phyloP scores from a whole-genome alignment of 2,888 invertebrate genomes.

The Melipona beecheii region DNA sequence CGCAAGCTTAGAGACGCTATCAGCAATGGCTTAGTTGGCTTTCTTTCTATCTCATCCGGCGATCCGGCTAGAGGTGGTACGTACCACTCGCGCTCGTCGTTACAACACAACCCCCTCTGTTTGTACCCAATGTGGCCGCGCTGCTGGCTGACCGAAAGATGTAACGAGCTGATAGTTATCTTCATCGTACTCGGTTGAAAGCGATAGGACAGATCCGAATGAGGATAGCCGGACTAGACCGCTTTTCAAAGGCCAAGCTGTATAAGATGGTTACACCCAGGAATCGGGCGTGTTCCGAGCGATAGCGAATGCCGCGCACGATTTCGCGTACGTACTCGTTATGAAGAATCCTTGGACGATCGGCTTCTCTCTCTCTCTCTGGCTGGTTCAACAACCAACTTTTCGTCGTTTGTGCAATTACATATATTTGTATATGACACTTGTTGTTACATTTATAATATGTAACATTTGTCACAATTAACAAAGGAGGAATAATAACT shows the following conservation, averaged over 20 bases:
- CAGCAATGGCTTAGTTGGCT: constrained; percentile 77
- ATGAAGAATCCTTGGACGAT: constrained; percentile 48
- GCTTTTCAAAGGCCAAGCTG: constrained; percentile 42
- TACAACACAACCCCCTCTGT: constrained; percentile 48
- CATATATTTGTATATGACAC: too few relatives aligned
- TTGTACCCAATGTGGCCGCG: constrained; percentile 34
- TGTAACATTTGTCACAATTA: too few relatives aligned
- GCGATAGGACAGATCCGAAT: constrained; percentile 66
- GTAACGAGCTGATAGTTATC: constrained; percentile 80
- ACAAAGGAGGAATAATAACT: too few relatives aligned
- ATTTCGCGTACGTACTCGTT: constrained; percentile 55
- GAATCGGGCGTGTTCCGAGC: constrained; percentile 35
- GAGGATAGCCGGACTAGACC: constrained; percentile 57
- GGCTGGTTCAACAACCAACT: too few relatives aligned
- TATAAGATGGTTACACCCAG: constrained; percentile 61
- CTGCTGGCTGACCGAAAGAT: constrained; percentile 63
- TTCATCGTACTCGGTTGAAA: constrained; percentile 72
- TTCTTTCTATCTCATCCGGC: constrained; percentile 75
- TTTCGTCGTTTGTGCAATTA: too few relatives aligned
- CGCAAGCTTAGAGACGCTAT: constrained; percentile 79
- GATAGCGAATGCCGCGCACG: constrained; percentile 69
- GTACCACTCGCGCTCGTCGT: constrained; percentile 42
- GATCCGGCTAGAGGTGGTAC: constrained; percentile 75
- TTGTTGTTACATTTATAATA: too few relatives aligned
- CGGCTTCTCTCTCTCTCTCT: neutral